Percentiles rank a stretch among this genome's conserved stretches.
Evolutionary conservation across 2,797 vertebrate species (phyloP).

Genomic region (Epinephelus awoara): DNA sequence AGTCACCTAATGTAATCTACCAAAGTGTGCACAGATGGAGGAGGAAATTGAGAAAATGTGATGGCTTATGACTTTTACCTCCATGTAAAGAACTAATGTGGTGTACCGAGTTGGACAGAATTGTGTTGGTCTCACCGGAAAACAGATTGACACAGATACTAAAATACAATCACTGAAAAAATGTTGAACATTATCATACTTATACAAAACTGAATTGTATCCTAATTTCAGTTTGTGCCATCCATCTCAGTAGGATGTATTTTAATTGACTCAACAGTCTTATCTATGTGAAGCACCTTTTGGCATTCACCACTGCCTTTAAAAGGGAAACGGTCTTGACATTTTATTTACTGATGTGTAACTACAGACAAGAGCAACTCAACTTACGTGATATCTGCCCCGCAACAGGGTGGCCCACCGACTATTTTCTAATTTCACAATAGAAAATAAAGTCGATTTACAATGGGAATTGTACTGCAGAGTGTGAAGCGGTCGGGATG

Average conservation of each 20-base stretch:
- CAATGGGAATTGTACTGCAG: too few relatives aligned
- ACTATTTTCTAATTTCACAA: too few relatives aligned
- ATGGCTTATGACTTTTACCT: conserved; percentile 25
- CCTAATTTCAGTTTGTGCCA: neutral
- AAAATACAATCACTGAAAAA: conserved; percentile 23
- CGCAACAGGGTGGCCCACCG: too few relatives aligned
- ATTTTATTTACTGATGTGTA: too few relatives aligned
- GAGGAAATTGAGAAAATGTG: neutral
- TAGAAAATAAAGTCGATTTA: too few relatives aligned
- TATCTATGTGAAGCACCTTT: conserved; percentile 11
- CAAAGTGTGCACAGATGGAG: conserved; percentile 14
- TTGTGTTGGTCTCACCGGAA: neutral
- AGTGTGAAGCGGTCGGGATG: too few relatives aligned
- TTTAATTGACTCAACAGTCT: conserved; percentile 2
- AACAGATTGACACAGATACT: conserved; percentile 8
- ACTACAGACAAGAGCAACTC: neutral
- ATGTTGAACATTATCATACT: neutral
- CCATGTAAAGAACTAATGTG: neutral
- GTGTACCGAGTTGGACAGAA: neutral
- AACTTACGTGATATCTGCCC: too few relatives aligned
- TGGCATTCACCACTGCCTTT: neutral
- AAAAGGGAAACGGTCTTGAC: neutral
- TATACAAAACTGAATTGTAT: neutral
- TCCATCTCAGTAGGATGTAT: too few relatives aligned
- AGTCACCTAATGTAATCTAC: conserved; percentile 28